Percentiles rank a stretch among this genome's conserved stretches.
These are phyloP conservation scores for Borostomias antarcticus DNA, from an alignment of 2,797 vertebrate genomes.

Conservation along the genomic window DNA sequence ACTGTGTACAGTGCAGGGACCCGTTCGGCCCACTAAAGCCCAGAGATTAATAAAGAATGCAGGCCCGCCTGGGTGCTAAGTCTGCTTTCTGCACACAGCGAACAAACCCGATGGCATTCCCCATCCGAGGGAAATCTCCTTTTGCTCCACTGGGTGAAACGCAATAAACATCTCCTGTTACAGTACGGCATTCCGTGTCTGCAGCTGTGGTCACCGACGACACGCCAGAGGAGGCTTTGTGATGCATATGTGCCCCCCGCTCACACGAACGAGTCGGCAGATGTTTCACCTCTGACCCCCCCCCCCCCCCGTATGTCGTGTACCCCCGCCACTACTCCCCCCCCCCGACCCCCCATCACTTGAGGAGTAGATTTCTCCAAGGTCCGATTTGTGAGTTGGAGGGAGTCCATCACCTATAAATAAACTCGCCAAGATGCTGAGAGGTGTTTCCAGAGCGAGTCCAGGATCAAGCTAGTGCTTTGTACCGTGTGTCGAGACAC, in stretches of 20 bases:
- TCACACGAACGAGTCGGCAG: conserved; percentile 4
- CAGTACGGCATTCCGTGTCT: conserved; percentile 62
- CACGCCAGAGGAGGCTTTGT: conserved; percentile 38
- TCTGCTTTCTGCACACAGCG: conserved; percentile 5
- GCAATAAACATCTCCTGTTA: conserved; percentile 54
- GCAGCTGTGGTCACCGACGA: conserved; percentile 62
- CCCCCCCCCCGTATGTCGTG: conserved; percentile 29
- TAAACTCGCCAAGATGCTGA: conserved; percentile 51
- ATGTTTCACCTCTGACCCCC: conserved; percentile 43
- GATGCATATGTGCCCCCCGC: conserved; percentile 14
- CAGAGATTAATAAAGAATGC: conserved; percentile 8
- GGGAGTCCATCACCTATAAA: conserved; percentile 28
- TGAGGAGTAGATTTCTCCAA: conserved; percentile 31
- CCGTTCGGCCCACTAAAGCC: too few species aligned
- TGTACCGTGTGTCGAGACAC: not conserved
- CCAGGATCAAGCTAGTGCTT: conserved; percentile 37
- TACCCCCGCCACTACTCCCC: too few species aligned
- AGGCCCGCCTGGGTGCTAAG: not conserved
- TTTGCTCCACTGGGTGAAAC: conserved; percentile 42
- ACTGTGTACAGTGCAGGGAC: too few species aligned
- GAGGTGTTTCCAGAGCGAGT: conserved; percentile 25
- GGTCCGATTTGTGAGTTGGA: conserved; percentile 30
- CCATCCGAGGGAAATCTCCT: conserved; percentile 25
- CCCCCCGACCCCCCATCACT: conserved; percentile 35
- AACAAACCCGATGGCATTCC: conserved; percentile 23